Base-by-base conservation (phyloP, 2,888 invertebrate species). In the Chrysina gloriosa region DNA sequence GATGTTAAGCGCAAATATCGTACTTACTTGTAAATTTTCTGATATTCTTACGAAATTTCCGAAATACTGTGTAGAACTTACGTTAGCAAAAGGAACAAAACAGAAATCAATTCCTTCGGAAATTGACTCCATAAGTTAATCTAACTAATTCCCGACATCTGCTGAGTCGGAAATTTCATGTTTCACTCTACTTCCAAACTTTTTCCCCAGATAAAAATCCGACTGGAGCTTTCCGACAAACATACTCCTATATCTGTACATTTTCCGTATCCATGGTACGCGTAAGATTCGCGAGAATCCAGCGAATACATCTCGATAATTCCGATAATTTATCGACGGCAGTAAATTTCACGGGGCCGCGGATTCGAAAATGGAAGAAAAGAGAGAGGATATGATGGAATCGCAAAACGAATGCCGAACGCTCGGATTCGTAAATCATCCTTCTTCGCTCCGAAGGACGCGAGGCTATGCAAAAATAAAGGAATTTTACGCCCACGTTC, bases 301-400 rank as follows among this genome's bases (percentile, higher is more conserved):
- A 45, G 21, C 16, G 19, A 45, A 45, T 45, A 45, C 45, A 45
- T 45, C 21, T 25, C 23, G 9, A 48, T 48, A 48, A 48, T 48
- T 48, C 48, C 27, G 27, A 48, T 48, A 48, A 48, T 48, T 48
- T 48, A 48, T 48, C 25, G 48, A 11, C 3, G 11, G 25, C 48
- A 14, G 48, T 48, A 48, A 48, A 48, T 48, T 23, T 27, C 19
- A 48, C 11, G 48, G 11, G 48, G 21, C 11, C 4, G 4, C 39
- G 9, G 19, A 16, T 19, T 9, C 6, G 19, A 11, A n/a, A n/a
- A 11, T 14, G 36, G 7, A 4, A 9, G 36, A 7, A 9, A 34
- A 7, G 14, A n/a, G 4, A 21, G 19, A 45, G 19, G n/a, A 45
- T 19, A 2, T 5, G 9, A 6, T 1, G 19, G 21, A 21, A 45